phyloP scores from a whole-genome alignment of 2,888 invertebrate genomes.

The Tigriopus californicus region DNA sequence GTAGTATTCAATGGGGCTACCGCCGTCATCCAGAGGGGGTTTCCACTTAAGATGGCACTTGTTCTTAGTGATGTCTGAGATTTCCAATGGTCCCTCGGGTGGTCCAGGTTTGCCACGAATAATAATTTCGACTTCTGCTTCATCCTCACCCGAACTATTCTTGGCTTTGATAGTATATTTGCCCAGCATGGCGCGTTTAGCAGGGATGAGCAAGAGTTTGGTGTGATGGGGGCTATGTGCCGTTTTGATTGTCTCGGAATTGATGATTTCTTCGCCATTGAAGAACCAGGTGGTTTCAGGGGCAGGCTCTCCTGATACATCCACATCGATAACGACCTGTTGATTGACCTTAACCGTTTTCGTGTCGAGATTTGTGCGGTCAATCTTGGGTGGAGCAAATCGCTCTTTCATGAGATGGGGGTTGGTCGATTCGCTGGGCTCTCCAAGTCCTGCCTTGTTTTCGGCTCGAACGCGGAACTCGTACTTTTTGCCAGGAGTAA shows the following conservation, averaged over 20 bases:
- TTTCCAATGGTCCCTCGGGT: conserved; percentile 61
- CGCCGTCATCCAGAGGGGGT: conserved; percentile 89
- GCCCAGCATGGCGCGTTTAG: conserved; percentile 60
- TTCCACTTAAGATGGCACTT: conserved; percentile 81
- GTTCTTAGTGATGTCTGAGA: conserved; percentile 71
- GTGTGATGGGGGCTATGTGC: conserved; percentile 76
- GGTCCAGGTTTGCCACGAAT: conserved; percentile 39
- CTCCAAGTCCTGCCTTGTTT: conserved; percentile 84
- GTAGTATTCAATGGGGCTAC: conserved; percentile 77
- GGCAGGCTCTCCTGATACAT: conserved; percentile 65
- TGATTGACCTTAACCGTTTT: conserved; percentile 62
- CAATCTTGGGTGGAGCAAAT: conserved; percentile 74
- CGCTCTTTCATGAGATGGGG: conserved; percentile 75
- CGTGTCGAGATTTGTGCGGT: conserved; percentile 65
- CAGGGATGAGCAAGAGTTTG: conserved; percentile 64
- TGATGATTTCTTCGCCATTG: conserved; percentile 16
- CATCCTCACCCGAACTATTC: conserved; percentile 81
- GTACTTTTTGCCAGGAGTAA: conserved; percentile 86
- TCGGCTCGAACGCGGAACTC: conserved; percentile 84
- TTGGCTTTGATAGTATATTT: conserved; percentile 72
- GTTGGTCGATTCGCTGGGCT: conserved; percentile 75
- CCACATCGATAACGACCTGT: conserved; percentile 27
- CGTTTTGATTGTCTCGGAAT: conserved; percentile 27
- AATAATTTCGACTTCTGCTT: conserved; percentile 71
- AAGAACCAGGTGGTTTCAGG: conserved; percentile 66